These are phyloP conservation scores for Nematopogon swammerdamellus DNA, from an alignment of 2,888 invertebrate genomes.

Conservation along the genomic window DNA sequence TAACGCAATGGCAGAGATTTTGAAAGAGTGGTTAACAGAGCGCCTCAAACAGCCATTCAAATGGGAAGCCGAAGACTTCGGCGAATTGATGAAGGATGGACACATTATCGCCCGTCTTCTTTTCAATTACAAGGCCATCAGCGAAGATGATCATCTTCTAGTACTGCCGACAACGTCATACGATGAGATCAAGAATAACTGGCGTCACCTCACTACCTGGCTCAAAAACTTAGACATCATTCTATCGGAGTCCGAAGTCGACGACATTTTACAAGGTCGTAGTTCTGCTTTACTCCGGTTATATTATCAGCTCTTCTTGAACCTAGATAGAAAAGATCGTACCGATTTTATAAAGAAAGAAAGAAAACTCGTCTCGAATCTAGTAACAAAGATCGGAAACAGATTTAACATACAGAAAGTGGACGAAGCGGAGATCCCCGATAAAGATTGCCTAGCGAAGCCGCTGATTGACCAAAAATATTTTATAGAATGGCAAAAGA, in stretches of 20 bases:
- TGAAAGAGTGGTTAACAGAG: conserved; percentile 59
- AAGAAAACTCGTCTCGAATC: conserved; percentile 33
- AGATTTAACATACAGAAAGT: conserved; percentile 34
- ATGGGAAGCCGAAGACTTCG: conserved; percentile 53
- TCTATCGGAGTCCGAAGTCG: conserved; percentile 36
- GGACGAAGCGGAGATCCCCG: conserved; percentile 25
- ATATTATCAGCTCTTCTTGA: conserved; percentile 60
- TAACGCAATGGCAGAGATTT: conserved; percentile 52
- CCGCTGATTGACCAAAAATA: conserved; percentile 43
- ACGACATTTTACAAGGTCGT: conserved; percentile 43
- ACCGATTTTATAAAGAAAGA: conserved; percentile 51
- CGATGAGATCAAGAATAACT: conserved; percentile 46
- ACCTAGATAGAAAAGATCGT: conserved; percentile 55
- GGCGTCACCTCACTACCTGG: conserved; percentile 51
- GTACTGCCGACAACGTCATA: conserved; percentile 34
- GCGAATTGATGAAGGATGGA: conserved; percentile 56
- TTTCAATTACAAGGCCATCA: conserved; percentile 57
- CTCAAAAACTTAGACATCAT: conserved; percentile 44
- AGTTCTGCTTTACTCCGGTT: conserved; percentile 51
- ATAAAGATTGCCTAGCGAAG: conserved; percentile 36
- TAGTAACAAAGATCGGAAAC: conserved; percentile 34
- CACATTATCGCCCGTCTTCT: conserved; percentile 53
- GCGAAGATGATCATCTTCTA: conserved; percentile 46
- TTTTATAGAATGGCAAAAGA: conserved; percentile 57
- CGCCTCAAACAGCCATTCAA: conserved; percentile 51